These are phyloP conservation scores for Euzophera pinguis DNA, from an alignment of 2,888 invertebrate species.

Conservation along the genomic window DNA sequence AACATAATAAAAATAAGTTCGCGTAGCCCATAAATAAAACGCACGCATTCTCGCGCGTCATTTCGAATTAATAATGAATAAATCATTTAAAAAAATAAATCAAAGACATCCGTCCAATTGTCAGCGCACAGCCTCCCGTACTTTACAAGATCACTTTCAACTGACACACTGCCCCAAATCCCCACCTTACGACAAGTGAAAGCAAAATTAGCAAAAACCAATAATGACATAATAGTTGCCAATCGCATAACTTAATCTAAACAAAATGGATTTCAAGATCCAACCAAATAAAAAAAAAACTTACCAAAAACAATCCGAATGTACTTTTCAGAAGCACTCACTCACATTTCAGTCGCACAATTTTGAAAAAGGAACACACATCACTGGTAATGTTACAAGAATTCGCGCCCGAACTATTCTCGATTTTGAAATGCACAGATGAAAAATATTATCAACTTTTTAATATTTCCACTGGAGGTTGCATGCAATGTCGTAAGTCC, in stretches of 20 bases:
- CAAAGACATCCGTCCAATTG: neutral
- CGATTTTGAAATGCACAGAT: neutral
- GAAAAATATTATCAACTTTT: constrained; percentile 14
- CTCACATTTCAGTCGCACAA: constrained; percentile 13
- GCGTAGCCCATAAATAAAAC: neutral
- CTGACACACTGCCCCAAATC: constrained; percentile 42
- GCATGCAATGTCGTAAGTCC: neutral
- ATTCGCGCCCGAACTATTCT: neutral
- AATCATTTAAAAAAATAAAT: neutral
- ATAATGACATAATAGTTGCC: constrained; percentile 23
- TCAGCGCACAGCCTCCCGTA: constrained; percentile 34
- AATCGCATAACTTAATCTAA: constrained; percentile 11
- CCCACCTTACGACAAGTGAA: constrained; percentile 26
- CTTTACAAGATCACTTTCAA: constrained; percentile 41
- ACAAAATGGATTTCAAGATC: neutral
- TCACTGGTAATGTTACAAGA: neutral
- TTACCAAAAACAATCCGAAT: constrained; percentile 8
- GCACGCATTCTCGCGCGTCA: neutral
- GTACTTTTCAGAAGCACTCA: constrained; percentile 2
- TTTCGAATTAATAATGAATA: neutral
- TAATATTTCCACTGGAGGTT: constrained; percentile 1
- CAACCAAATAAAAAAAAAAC: neutral
- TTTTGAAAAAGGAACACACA: constrained; percentile 10
- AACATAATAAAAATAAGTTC: too few relatives aligned
- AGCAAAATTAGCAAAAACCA: constrained; percentile 27